Evolutionary conservation across 2,888 invertebrate genomes (phyloP), one percentile per base, ranked within the genome.

Genomic region (Cepaea hortensis): DNA sequence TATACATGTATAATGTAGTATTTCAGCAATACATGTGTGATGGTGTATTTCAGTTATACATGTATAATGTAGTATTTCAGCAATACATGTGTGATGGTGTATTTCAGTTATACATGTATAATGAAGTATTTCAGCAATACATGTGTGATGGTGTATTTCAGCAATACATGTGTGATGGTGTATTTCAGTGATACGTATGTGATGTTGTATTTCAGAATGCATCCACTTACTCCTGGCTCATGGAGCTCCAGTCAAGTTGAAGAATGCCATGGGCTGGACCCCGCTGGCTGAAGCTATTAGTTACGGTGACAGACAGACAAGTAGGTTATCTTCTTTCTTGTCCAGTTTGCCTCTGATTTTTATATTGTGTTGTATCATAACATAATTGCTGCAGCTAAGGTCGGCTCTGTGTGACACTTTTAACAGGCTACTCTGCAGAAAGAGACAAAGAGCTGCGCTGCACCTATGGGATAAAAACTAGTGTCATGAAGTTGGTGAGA

Each of bases 201-300:
- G 68, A 68, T 20, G 18, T 23, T 73, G 50, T 23, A 18, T 61
- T 85, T 80, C 79, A 80, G 97, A 98, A 94, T 98, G 98, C 95
- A 97, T 98, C 85, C 97, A 98, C 93, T 95, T 99, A 90, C 95
- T 99, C 85, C 95, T 99, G 90, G 97, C 97, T 81, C 97, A 98
- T 94, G 97, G 97, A 91, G 98, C 99, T 55, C 98, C 98, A 20
- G 98, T 99, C 6, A 98, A 98, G 95, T 96, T 98, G 11, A 99
- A 99, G 95, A 99, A 99, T 95, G 95, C 96, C 18, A 96, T 97
- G 89, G 99, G 99, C 55, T 99, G 99, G 99, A 98, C 98, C 85
- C 98, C 98, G 13, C 95, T 99, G 82, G 98, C 98, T 23, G 99
- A 99, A 95, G 98, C 99, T 18, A 97, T 99, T 90, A 99, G 99